Evolutionary conservation across 2,888 invertebrate species (phyloP).

Genomic region (Creontiades dilutus): DNA sequence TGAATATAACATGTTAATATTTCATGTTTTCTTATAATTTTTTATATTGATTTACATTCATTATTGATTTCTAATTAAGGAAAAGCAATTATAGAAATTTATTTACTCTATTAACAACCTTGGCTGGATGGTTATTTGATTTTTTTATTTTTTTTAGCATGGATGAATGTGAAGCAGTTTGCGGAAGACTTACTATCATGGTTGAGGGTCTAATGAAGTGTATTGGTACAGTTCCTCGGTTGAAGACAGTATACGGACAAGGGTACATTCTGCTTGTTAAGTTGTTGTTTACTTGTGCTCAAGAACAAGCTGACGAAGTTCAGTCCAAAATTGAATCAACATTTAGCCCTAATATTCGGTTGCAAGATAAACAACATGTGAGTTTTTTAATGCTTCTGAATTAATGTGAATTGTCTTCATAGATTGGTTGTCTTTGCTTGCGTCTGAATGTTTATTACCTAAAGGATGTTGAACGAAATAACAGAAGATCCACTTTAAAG

Average conservation of each 20-base stretch:
- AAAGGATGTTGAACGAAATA: too few relatives aligned
- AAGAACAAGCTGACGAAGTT: conserved; percentile 9
- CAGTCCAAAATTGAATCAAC: not conserved
- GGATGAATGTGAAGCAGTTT: conserved; percentile 92
- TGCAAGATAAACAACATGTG: conserved; percentile 59
- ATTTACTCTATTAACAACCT: too few relatives aligned
- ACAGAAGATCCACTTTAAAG: too few relatives aligned
- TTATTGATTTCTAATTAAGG: too few relatives aligned
- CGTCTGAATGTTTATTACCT: too few relatives aligned
- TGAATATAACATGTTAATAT: too few relatives aligned
- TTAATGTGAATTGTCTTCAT: too few relatives aligned
- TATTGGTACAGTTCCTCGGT: conserved; percentile 85
- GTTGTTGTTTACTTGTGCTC: conserved; percentile 63
- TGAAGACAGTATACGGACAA: conserved; percentile 85
- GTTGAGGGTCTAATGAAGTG: conserved; percentile 86
- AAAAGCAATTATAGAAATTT: too few relatives aligned
- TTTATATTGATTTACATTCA: too few relatives aligned
- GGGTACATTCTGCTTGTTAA: conserved; percentile 84
- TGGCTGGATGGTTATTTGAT: too few relatives aligned
- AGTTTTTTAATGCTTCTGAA: not conserved
- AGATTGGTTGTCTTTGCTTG: too few relatives aligned
- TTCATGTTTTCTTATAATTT: too few relatives aligned
- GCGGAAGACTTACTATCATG: conserved; percentile 89
- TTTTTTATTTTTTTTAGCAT: conserved; percentile 81
- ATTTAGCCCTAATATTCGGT: conserved; percentile 34